Conservation (phyloP, 2,113 vertebrate genomes). For the Hypomesus transpacificus region DNA sequence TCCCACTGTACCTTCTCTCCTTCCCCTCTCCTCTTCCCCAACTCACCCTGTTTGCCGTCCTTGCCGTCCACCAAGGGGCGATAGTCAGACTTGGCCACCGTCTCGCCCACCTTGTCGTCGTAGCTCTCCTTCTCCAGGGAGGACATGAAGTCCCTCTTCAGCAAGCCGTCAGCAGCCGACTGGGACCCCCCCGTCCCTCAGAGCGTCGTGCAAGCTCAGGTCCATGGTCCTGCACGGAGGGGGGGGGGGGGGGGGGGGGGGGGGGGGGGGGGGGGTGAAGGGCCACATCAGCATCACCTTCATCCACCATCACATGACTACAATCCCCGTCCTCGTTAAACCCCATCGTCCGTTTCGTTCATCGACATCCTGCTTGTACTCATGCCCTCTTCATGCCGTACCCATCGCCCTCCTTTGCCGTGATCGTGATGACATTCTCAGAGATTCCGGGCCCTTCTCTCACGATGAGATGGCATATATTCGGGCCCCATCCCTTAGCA, state of each 20-base stretch:
- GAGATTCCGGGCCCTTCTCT: too few species aligned
- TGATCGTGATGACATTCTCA: too few species aligned
- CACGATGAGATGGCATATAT: too few species aligned
- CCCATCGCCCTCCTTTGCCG: too few species aligned
- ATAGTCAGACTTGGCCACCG: slow-evolving; percentile 85
- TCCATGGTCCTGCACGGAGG: slow-evolving; percentile 70
- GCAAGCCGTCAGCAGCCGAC: slow-evolving; percentile 72
- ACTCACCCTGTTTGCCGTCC: slow-evolving; percentile 48
- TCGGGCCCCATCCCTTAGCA: too few species aligned
- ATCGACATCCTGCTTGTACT: too few species aligned
- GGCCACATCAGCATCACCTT: background rate
- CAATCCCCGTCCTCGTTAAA: background rate
- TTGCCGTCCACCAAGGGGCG: slow-evolving; percentile 85
- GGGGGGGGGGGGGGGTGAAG: slow-evolving; percentile 4
- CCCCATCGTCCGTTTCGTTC: too few species aligned
- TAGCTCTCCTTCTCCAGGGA: slow-evolving; percentile 84
- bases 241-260: slow-evolving; percentile 12
- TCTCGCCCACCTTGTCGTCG: slow-evolving; percentile 89
- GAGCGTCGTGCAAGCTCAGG: slow-evolving; percentile 88
- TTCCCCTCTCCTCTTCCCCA: background rate
- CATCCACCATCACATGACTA: background rate
- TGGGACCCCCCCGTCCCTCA: slow-evolving; percentile 72
- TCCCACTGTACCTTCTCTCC: background rate
- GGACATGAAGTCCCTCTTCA: slow-evolving; percentile 88
- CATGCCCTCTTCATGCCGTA: too few species aligned